A percentile compares a stretch with the other conserved stretches of the same genome.
Evolutionary conservation across 1,140 invertebrate species (phyloP).

Genomic region (Bombus terrestris): DNA sequence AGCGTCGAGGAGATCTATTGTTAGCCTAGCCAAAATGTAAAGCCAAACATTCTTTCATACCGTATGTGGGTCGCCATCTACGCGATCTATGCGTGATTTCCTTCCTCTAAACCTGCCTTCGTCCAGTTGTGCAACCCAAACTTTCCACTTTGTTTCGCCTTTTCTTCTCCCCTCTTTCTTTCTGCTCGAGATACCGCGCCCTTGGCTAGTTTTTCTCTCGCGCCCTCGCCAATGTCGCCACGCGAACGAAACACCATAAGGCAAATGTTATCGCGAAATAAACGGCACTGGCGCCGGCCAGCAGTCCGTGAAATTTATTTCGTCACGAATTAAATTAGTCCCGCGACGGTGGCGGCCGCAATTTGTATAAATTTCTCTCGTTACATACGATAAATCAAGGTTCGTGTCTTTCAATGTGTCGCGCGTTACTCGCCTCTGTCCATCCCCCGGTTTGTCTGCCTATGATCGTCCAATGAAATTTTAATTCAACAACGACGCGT

Average conservation of each 20-base stretch:
- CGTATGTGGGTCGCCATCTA: slow-evolving; percentile 69
- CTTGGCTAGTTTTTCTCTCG: neutral
- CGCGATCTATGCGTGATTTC: slow-evolving; percentile 2
- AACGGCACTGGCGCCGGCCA: neutral
- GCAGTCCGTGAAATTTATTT: slow-evolving; percentile 28
- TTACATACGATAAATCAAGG: neutral
- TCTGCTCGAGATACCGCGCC: neutral
- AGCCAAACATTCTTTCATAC: slow-evolving; percentile 69
- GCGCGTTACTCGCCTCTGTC: neutral
- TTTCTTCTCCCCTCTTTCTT: neutral
- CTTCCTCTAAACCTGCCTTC: neutral
- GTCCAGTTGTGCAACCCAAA: neutral
- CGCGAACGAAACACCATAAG: neutral
- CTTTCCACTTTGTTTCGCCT: neutral
- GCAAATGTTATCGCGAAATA: slow-evolving; percentile 13
- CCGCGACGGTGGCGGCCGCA: neutral
- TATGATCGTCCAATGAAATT: no score
- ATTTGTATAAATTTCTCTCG: slow-evolving; percentile 1
- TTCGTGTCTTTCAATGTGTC: neutral
- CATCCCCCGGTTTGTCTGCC: neutral
- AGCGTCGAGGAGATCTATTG: slow-evolving; percentile 68
- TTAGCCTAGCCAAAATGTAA: slow-evolving; percentile 69
- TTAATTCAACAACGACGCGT: no score
- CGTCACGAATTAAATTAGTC: slow-evolving; percentile 22
- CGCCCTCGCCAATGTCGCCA: neutral